Conservation (phyloP, 2,113 vertebrate genomes). For the Climacteris rufus region DNA sequence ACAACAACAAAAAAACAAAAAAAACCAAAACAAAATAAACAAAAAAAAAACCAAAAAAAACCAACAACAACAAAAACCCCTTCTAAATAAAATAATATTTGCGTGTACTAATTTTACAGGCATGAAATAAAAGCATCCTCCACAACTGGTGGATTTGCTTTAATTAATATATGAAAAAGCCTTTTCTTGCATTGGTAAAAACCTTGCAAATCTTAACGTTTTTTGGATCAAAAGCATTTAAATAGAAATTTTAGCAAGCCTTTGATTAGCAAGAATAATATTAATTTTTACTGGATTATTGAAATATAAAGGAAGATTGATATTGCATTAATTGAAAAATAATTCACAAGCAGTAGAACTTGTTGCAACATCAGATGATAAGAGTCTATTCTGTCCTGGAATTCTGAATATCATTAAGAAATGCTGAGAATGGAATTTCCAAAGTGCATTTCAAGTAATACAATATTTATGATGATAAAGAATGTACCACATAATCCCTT, state of each 20-base stretch:
- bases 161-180: background rate
- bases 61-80: no score
- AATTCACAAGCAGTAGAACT: background rate
- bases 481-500: conserved; percentile 8
- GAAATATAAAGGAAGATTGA: background rate
- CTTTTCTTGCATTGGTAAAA: background rate
- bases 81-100: background rate
- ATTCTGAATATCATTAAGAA: conserved; percentile 42
- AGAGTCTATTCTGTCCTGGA: background rate
- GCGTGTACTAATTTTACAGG: background rate
- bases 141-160: background rate
- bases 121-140: background rate
- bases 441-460: conserved; percentile 33
- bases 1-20: no score
- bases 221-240: background rate
- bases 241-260: background rate
- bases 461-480: conserved; percentile 57
- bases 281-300: background rate
- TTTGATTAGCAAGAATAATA: background rate
- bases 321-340: conserved; percentile 1
- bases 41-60: no score
- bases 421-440: conserved; percentile 40
- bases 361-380: background rate
- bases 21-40: no score
- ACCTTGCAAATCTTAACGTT: background rate